A percentile compares a stretch with the other conserved stretches of the same genome.
phyloP scores from a whole-genome alignment of 2,888 invertebrate species.

The Matsumyia berberina region DNA sequence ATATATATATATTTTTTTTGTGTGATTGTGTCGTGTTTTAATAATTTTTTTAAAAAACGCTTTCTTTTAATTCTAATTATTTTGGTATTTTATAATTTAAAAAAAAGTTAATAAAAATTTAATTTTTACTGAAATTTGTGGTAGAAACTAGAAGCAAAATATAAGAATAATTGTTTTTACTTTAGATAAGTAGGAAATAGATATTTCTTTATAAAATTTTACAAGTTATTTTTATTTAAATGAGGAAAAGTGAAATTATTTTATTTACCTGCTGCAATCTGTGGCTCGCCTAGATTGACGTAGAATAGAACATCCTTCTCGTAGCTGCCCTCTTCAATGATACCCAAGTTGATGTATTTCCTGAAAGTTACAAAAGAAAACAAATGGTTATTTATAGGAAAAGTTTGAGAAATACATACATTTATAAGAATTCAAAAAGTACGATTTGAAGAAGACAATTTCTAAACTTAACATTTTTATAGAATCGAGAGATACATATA shows the following conservation, averaged over 20 bases:
- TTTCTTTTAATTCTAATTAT: conserved; percentile 20
- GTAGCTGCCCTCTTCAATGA: conserved; percentile 98
- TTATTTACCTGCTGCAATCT: conserved; percentile 92
- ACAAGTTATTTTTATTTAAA: conserved; percentile 32
- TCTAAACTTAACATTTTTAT: too few relatives aligned
- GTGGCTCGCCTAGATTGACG: conserved; percentile 95
- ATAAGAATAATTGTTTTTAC: conserved; percentile 77
- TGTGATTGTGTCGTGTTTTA: conserved; percentile 68
- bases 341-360: conserved; percentile 92
- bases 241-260: conserved; percentile 10
- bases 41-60: conserved; percentile 43
- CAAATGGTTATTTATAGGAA: conserved; percentile 68
- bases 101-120: conserved; percentile 81
- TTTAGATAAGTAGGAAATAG: conserved; percentile 71
- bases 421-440: too few relatives aligned
- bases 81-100: conserved; percentile 49
- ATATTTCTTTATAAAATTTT: conserved; percentile 47
- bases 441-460: too few relatives aligned
- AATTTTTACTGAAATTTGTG: conserved; percentile 83
- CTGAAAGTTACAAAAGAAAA: conserved; percentile 87
- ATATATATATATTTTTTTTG: conserved; percentile 51
- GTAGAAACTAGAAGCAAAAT: conserved; percentile 82
- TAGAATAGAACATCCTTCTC: conserved; percentile 98
- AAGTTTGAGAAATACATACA: conserved; percentile 30
- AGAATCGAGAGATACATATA: too few relatives aligned